Percentiles rank a stretch among this genome's conserved stretches.
These are phyloP conservation scores for Apostichopus parvimensis DNA, from an alignment of 35 echinoderm and acorn worm species.

Conservation along the genomic window DNA sequence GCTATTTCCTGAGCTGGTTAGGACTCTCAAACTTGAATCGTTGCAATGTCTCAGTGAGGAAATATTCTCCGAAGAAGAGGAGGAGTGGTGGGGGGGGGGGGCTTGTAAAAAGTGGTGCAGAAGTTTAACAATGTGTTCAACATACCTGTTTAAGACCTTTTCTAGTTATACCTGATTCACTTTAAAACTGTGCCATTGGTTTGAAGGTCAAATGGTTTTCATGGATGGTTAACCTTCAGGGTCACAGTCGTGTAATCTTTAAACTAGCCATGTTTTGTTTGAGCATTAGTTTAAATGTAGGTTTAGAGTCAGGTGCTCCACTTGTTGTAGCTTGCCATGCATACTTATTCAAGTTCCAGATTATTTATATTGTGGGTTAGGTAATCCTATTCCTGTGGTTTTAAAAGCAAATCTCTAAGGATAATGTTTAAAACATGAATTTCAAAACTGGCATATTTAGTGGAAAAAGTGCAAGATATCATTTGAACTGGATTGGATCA, in stretches of 20 bases:
- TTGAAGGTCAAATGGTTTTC: background rate
- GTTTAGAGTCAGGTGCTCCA: background rate
- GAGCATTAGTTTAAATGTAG: background rate
- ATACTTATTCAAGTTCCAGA: background rate
- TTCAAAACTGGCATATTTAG: background rate
- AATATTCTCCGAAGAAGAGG: too few relatives aligned
- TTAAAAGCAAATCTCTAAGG: background rate
- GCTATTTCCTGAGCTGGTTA: too few relatives aligned
- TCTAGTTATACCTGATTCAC: background rate
- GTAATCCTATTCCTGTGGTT: background rate
- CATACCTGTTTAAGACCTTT: background rate
- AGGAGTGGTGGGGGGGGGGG: too few relatives aligned
- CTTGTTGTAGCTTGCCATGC: background rate
- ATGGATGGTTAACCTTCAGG: background rate
- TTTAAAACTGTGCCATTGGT: background rate
- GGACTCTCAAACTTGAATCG: too few relatives aligned
- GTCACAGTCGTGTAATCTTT: background rate
- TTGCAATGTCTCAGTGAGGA: too few relatives aligned
- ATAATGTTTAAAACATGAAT: slow-evolving; percentile 4
- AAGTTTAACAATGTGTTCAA: too few relatives aligned
- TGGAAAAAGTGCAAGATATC: background rate
- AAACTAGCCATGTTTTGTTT: background rate
- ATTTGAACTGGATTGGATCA: too few relatives aligned
- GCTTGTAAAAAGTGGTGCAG: too few relatives aligned
- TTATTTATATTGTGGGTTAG: background rate